Evolutionary conservation across 2,888 invertebrate species (phyloP), one percentile per base, ranked within the genome.

Genomic region (Xestia xanthographa): DNA sequence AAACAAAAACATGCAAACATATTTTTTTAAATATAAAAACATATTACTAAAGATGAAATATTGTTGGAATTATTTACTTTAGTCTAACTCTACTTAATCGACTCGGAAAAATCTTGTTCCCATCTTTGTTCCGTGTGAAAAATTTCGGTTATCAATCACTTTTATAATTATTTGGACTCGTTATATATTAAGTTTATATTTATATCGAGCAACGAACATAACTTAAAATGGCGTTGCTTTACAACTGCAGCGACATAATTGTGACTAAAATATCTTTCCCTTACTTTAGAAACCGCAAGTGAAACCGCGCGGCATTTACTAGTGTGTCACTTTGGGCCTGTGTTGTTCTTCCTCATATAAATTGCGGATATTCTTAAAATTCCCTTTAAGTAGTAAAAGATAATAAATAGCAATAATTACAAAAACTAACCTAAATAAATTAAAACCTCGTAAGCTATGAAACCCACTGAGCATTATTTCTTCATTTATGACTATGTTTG

Each of bases 181-280:
- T 82, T 80, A 71, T 75, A 65, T 67, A 80, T 77, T 79, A 79
- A 62, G 45, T 85, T 77, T 78, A 78, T 75, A 81, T 76, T 79
- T 63, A 84, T 69, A 84, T 79, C 82, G 82, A 89, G 89, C 91
- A 91, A 91, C 90, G 86, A 76, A 84, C 80, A 88, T 86, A 87
- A 84, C 80, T 83, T 88, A 88, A 85, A 91, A 92, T 92, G 91
- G 91, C 92, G 92, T 92, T 91, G 91, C 92, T 88, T 88, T 72
- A 76, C 74, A 68, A 81, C 75, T 75, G 34, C 63, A 71, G 65
- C 72, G 66, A 75, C 60, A 84, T 66, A 75, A 77, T 76, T 65
- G n/a, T 76, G 38, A 82, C 75, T 80, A 85, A 78, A 84, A 72
- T 26, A 75, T 56, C 66, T 69, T 76, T 77, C 56, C 50, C 43